Conservation (phyloP, 1,140 invertebrate species). For the Leguminivora glycinivorella region DNA sequence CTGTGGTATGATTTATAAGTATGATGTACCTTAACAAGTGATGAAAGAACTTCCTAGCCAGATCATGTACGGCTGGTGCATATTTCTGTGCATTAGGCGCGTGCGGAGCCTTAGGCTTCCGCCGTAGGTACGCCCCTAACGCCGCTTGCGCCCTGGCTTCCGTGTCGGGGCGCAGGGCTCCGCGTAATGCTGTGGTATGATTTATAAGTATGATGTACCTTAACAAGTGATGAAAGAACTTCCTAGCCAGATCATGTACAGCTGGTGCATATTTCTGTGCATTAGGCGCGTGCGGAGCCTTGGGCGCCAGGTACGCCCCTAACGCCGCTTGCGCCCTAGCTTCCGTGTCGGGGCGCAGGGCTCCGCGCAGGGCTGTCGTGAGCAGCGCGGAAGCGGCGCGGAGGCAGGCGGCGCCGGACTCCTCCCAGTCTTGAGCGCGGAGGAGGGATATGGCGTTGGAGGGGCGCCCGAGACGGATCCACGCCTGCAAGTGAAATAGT, state of each 20-base stretch:
- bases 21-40: no score
- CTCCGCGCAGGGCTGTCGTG: background rate
- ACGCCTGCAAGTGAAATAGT: constrained; percentile 60
- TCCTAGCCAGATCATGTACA: constrained; percentile 65
- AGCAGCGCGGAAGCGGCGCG: constrained; percentile 1
- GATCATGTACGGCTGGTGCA: constrained; percentile 63
- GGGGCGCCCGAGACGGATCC: constrained; percentile 51
- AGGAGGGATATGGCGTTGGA: constrained; percentile 55
- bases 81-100: no score
- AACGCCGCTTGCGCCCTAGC: constrained; percentile 53
- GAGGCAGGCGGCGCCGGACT: background rate
- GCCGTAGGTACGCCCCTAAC: no score
- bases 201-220: no score
- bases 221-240: constrained; percentile 70
- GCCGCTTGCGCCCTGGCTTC: constrained; percentile 49
- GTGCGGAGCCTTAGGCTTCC: no score
- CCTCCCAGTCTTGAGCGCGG: constrained; percentile 61
- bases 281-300: constrained; percentile 40
- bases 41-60: no score
- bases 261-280: constrained; percentile 54
- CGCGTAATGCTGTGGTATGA: background rate
- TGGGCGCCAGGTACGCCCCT: constrained; percentile 63
- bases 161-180: constrained; percentile 30
- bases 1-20: no score
- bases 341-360: constrained; percentile 33